Percentiles rank a stretch among this genome's conserved stretches.
phyloP scores from a whole-genome alignment of 2,113 vertebrate genomes.

The rat (Rattus norvegicus) region GRCr8 NC_086034.1:37692501-37693000 shows the following conservation, averaged over 20 bases:
- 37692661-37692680: neutral
- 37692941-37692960: neutral
- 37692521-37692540: slow-evolving; percentile 49
- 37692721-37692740: neutral
- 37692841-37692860: slow-evolving; percentile 21
- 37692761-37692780: slow-evolving; percentile 28
- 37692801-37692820: neutral
- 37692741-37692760: neutral
- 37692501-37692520: slow-evolving; percentile 68
- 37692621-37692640: neutral
- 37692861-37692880: slow-evolving; percentile 18
- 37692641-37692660: neutral
- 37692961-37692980: neutral
- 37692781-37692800: neutral
- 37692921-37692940: neutral
- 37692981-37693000: neutral
- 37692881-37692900: neutral
- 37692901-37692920: neutral
- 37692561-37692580: neutral
- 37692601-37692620: neutral
- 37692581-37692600: neutral
- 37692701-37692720: neutral
- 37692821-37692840: neutral
- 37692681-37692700: neutral
- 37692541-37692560: neutral